Conservation (phyloP, 2,888 invertebrate species). For the Incurvaria masculella region DNA sequence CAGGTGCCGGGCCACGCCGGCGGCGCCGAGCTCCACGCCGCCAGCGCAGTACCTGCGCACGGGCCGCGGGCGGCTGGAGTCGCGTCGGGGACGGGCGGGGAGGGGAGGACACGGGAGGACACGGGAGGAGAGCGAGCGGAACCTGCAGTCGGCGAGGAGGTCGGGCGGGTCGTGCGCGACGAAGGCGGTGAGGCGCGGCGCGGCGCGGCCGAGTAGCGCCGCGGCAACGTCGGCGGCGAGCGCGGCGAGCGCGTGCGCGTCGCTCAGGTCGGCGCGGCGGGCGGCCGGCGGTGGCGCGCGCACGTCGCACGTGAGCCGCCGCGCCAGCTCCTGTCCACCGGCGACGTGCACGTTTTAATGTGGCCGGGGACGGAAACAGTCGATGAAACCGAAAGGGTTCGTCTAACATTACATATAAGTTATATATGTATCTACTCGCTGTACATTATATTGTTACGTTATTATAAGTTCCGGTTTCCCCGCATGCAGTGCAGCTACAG, state of each 20-base stretch:
- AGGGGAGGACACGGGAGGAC: neutral
- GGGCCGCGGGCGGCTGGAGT: neutral
- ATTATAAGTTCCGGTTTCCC: too few species aligned
- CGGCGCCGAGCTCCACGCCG: conserved; percentile 40
- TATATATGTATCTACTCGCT: too few species aligned
- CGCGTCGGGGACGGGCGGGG: neutral
- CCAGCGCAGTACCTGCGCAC: conserved; percentile 37
- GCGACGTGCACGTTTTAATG: too few species aligned
- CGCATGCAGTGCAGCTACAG: too few species aligned
- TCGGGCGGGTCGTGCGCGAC: conserved; percentile 37
- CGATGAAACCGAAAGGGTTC: too few species aligned
- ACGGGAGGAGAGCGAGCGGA: neutral
- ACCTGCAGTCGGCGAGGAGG: too few species aligned
- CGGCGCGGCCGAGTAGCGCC: conserved; percentile 35
- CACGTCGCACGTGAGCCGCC: neutral
- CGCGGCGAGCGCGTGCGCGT: conserved; percentile 41
- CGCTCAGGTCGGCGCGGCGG: conserved; percentile 36
- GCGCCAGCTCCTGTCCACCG: too few species aligned
- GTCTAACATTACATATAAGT: too few species aligned
- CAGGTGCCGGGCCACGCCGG: conserved; percentile 42
- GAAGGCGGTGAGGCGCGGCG: conserved; percentile 36
- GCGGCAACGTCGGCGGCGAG: conserved; percentile 39
- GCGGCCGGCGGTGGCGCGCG: conserved; percentile 8
- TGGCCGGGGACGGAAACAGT: too few species aligned
- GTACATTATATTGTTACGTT: too few species aligned